phyloP scores from a whole-genome alignment of 2,888 invertebrate species.

The Hipparchia semele region DNA sequence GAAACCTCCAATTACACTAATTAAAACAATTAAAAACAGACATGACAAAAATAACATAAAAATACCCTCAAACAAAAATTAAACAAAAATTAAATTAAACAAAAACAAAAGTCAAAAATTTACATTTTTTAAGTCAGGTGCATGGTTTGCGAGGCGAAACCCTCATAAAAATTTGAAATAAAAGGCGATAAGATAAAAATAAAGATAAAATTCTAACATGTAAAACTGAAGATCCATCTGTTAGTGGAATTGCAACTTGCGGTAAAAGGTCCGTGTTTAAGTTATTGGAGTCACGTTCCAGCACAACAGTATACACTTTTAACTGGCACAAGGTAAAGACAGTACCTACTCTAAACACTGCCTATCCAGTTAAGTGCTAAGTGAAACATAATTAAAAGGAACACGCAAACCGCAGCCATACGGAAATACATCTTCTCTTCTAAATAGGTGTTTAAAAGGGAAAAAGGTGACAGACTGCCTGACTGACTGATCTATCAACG shows the following conservation, averaged over 20 bases:
- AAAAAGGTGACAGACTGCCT: too few relatives aligned
- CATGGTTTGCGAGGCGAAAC: too few relatives aligned
- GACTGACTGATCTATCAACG: too few relatives aligned
- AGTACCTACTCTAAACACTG: constrained; percentile 22
- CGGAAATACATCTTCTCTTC: constrained; percentile 29
- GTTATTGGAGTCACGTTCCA: constrained; percentile 34
- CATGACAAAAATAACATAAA: too few relatives aligned
- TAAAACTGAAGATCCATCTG: constrained; percentile 22
- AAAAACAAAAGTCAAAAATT: too few relatives aligned
- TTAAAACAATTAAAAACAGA: too few relatives aligned
- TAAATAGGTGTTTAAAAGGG: too few relatives aligned
- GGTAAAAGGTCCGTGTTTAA: constrained; percentile 31
- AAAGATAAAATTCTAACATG: constrained; percentile 8
- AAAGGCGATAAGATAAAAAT: neutral
- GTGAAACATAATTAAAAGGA: constrained; percentile 50
- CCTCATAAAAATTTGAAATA: neutral
- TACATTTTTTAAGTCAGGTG: too few relatives aligned
- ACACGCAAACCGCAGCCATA: constrained; percentile 51
- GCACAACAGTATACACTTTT: constrained; percentile 30
- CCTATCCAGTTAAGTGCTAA: constrained; percentile 42
- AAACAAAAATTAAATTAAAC: too few relatives aligned
- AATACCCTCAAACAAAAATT: too few relatives aligned
- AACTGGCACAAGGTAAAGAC: constrained; percentile 35
- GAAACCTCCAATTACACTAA: too few relatives aligned
- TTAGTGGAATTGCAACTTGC: constrained; percentile 26